These are phyloP conservation scores for Carposina sasakii DNA, from an alignment of 1,140 invertebrate genomes.

Conservation along the genomic window DNA sequence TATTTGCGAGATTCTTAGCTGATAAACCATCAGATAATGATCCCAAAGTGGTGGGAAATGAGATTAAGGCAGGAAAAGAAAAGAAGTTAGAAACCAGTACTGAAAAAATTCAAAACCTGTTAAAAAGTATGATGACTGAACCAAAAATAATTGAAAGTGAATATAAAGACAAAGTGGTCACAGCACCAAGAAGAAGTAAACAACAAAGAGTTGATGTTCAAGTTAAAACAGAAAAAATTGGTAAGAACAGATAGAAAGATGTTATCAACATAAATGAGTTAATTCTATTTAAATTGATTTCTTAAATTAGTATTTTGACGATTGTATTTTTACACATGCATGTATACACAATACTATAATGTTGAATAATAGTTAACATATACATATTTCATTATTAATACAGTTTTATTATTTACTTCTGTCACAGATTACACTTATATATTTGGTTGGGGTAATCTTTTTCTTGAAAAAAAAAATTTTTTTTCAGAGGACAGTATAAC, in stretches of 20 bases:
- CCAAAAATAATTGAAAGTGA: constrained; percentile 51
- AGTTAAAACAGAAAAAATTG: constrained; percentile 55
- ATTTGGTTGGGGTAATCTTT: too few species aligned
- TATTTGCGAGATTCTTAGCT: constrained; percentile 46
- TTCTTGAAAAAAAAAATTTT: constrained; percentile 5
- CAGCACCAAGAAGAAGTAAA: constrained; percentile 45
- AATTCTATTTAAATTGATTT: too few species aligned
- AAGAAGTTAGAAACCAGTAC: constrained; percentile 36
- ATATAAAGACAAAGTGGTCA: constrained; percentile 51
- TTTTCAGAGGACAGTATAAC: constrained; percentile 59
- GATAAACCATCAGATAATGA: constrained; percentile 53
- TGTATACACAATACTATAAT: too few species aligned
- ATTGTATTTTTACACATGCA: too few species aligned
- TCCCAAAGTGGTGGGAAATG: constrained; percentile 27
- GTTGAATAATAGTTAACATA: too few species aligned
- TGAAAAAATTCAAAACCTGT: constrained; percentile 60
- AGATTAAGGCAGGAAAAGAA: constrained; percentile 21
- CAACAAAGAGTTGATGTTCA: constrained; percentile 42
- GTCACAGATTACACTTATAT: too few species aligned
- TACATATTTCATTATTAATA: too few species aligned
- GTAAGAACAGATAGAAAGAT: constrained; percentile 25
- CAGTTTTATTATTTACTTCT: too few species aligned
- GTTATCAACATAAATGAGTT: too few species aligned
- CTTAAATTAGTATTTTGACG: too few species aligned
- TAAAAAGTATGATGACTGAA: constrained; percentile 58